phyloP scores from a whole-genome alignment of 2,113 vertebrate species.

The Sarotherodon lohbergeri region DNA sequence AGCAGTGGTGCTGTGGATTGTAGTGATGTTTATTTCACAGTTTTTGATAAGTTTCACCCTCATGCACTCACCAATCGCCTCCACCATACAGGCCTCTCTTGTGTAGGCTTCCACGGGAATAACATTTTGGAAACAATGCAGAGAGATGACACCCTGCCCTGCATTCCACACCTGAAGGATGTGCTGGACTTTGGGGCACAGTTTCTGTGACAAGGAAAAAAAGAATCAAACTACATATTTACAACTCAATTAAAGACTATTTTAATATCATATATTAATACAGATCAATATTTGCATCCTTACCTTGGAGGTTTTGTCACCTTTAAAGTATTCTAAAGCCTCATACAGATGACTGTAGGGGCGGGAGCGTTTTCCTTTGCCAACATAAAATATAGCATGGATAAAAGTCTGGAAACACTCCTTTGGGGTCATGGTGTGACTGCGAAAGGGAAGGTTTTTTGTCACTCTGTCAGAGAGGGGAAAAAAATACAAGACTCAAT shows the following conservation, averaged over 20 bases:
- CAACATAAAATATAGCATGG: slow-evolving; percentile 86
- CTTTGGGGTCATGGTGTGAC: slow-evolving; percentile 56
- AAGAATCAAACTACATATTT: neutral
- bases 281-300: neutral
- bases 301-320: slow-evolving; percentile 69
- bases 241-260: neutral
- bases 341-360: slow-evolving; percentile 84
- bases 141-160: slow-evolving; percentile 78
- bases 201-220: slow-evolving; percentile 61
- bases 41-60: neutral
- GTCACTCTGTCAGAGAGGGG: slow-evolving; percentile 72
- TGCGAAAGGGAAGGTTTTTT: slow-evolving; percentile 80
- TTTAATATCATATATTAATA: neutral
- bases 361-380: slow-evolving; percentile 85
- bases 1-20: neutral
- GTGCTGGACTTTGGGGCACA: slow-evolving; percentile 79
- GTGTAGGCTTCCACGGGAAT: slow-evolving; percentile 87
- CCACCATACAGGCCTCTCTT: slow-evolving; percentile 85
- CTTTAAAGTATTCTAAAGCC: slow-evolving; percentile 74
- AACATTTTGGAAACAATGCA: slow-evolving; percentile 90
- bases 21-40: neutral
- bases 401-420: slow-evolving; percentile 82
- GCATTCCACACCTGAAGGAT: slow-evolving; percentile 87
- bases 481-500: neutral
- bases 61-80: slow-evolving; percentile 80